Base-by-base conservation (phyloP, 2,888 invertebrate genomes). In the Litoditis marina region DNA sequence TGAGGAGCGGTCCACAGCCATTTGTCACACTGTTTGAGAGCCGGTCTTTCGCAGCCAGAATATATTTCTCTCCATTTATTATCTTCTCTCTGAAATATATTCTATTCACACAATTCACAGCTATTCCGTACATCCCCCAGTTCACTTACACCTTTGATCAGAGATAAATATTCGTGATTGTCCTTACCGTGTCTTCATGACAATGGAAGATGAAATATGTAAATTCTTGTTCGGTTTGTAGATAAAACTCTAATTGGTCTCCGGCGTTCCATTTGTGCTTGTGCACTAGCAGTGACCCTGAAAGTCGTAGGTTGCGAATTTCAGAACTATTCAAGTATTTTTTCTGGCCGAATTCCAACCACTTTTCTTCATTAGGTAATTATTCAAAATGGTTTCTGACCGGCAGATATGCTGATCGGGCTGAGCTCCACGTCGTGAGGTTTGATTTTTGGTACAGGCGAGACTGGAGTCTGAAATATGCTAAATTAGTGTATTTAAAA, bases 11-110 rank as follows among this genome's bases (percentile, higher is more conserved):
- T 64, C 75, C 77, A 79, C n/a, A 59, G 66, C 76, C 75, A 79
- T 5, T 49, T 53, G 56, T 80, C 80, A 34, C 78, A 46, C 30
- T 71, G 76, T 19, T 73, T 64, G 36, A 81, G 55, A 19, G 73
- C 74, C 0, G 80, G 79, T 50, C 80, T 55, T 56, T 80, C 80
- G 54, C 80, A 78, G 11, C 80, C 80, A 13, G 78, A 78, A 25
- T 62, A 66, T 49, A 74, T 68, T 53, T 76, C 76, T 28, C 52
- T 28, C 76, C 74, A 74, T 7, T 28, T 7, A 0, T 61, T 50
- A 47, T 63, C 58, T 7, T 66, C 59, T 47, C 36, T 57, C 69
- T 69, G 52, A 34, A 67, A 36, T 52, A 16, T 13, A 32, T 44
- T 55, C 36, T 50, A 50, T 31, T 58, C 31, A 28, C 50, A 25